Base-by-base conservation (phyloP, 1,140 invertebrate genomes). In the Plectrocnemia conspersa region DNA sequence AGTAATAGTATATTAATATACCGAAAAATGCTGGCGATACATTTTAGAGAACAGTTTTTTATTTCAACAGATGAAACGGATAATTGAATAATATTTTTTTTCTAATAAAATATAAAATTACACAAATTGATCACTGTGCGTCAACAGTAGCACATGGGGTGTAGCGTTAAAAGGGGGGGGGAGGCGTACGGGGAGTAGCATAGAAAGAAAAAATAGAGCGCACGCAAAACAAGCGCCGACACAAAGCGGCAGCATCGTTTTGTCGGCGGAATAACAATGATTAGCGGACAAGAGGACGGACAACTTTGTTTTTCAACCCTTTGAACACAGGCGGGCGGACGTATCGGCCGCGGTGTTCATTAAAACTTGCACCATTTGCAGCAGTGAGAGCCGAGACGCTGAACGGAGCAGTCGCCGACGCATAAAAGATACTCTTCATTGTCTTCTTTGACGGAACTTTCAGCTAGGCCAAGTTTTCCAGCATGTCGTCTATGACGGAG, bases 221-320 rank as follows among this genome's bases (percentile, higher is more conserved):
- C 9, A 45, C 52, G 27, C 25, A 46, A 54, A 45, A 54, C 52
- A 54, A 54, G 46, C 46, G 46, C 46, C 36, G 24, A 24, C 25
- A 46, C 52, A 54, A 54, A 54, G 52, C n/a, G 27, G 42, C 21
- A 29, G 19, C n/a, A 40, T 23, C 40, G 32, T 44, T 29, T 13
- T 35, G 50, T 52, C 27, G 38, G 35, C 27, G 21, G 52, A 54
- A 54, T 54, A 54, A 54, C 25, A 45, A 54, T 54, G 41, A 54
- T 36, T 54, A 36, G 52, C 15, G 24, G 16, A 7, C 7, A 9
- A 29, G 9, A 3, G 22, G 9, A n/a, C 22, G 45, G 24, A 16
- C 7, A 47, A 47, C 45, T 47, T 22, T 22, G 15, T 47, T 29
- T 47, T 47, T 18, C 9, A 15, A 16, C n/a, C 25, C 25, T 47